Evolutionary conservation across 2,113 vertebrate species (phyloP).

Genomic region (Corythaeola cristata): DNA sequence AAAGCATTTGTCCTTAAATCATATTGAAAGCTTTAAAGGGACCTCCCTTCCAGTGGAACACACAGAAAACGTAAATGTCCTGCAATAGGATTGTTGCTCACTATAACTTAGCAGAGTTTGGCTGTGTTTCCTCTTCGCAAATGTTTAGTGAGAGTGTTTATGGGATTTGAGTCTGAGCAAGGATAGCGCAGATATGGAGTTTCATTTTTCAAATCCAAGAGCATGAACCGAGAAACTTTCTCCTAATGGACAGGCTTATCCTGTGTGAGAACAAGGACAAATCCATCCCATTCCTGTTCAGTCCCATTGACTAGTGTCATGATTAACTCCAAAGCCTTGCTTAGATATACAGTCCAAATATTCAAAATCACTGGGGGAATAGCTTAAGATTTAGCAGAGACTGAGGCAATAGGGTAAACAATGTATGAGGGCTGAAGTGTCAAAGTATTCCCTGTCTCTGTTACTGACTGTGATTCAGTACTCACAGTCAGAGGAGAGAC

Average conservation of each 20-base stretch:
- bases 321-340: neutral
- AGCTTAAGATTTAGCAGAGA: neutral
- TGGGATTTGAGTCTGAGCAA: neutral
- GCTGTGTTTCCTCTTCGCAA: neutral
- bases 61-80: slow-evolving; percentile 9
- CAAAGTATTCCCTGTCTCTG: neutral
- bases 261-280: neutral
- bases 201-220: neutral
- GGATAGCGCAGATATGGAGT: neutral
- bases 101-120: neutral
- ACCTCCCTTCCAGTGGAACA: neutral
- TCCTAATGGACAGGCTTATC: neutral
- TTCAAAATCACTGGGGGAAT: neutral
- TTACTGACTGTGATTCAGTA: neutral
- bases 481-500: neutral
- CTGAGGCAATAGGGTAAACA: neutral
- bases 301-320: accelerated
- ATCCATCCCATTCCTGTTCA: neutral
- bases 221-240: neutral
- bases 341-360: neutral
- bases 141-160: slow-evolving; percentile 30
- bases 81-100: neutral
- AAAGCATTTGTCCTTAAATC: slow-evolving; percentile 51
- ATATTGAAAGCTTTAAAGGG: slow-evolving; percentile 49
- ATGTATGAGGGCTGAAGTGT: neutral